phyloP scores from a whole-genome alignment of 2,888 invertebrate genomes.

The Amitus sp. region DNA sequence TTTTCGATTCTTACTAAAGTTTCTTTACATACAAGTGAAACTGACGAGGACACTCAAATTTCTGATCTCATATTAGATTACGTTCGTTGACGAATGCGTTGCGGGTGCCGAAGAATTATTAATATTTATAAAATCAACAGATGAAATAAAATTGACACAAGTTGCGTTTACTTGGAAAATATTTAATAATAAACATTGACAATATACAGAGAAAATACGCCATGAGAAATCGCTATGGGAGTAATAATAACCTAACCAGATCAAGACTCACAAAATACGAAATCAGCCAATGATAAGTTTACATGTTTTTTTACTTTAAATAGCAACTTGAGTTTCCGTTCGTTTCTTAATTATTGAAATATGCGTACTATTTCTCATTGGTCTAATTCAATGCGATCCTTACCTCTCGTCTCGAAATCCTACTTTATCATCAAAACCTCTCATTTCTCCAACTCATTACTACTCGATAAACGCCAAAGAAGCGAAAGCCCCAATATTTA shows the following conservation, averaged over 20 bases:
- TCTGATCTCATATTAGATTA: no score
- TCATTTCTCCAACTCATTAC: constrained; percentile 15
- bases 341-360: constrained; percentile 18
- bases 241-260: constrained; percentile 63
- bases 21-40: no score
- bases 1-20: no score
- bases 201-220: constrained; percentile 66
- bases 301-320: constrained; percentile 49
- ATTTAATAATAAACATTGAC: constrained; percentile 66
- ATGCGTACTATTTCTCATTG: constrained; percentile 11
- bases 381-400: constrained; percentile 9
- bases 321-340: constrained; percentile 52
- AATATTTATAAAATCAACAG: no score
- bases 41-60: no score
- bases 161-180: constrained; percentile 64
- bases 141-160: background rate
- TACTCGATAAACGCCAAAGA: constrained; percentile 49
- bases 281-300: constrained; percentile 61
- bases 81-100: no score
- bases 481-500: constrained; percentile 51
- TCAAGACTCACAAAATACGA: constrained; percentile 64
- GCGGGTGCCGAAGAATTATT: no score
- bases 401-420: background rate
- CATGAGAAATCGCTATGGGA: constrained; percentile 64
- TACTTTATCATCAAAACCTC: constrained; percentile 15